Base-by-base conservation (phyloP, 2,113 vertebrate genomes). In the Brienomyrus longianalis region DNA sequence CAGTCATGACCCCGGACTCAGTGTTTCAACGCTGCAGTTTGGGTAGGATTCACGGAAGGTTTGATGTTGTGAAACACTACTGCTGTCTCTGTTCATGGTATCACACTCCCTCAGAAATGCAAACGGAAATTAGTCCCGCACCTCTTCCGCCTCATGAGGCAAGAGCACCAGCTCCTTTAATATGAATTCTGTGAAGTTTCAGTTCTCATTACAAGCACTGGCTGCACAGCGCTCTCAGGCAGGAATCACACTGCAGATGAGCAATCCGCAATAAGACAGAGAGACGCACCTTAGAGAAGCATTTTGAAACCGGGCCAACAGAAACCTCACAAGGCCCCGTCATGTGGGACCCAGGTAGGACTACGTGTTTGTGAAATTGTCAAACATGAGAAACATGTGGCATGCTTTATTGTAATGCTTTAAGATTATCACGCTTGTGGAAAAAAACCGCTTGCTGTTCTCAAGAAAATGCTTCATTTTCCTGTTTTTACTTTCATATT, bases 291-390 rank as follows among this genome's bases (percentile, higher is more conserved):
- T 21, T 21, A 17, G 23, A 3, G 3, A 51, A 27, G 9, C 47
- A 86, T 23, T 50, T 51, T 8, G 48, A 86, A 6, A 56, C 13
- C 4, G 15, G 11, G 11, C 17, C 13, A 35, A 11, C 31, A 54
- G 51, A 1, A 54, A 84, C 51, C 17, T 31, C 85, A 21, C 0
- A 35, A 17, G 5, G n/a, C 85, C 27, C 35, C 51, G 8, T 52
- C 27, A 87, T 87, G 85, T 54, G 50, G 85, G 27, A 52, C 31
- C 2, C 85, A 56, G 85, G 85, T 87, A 87, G 15, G 85, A 86
- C 48, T 13, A 35, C 2, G 35, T 54, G 85, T 84, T 48, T 80
- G 13, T 80, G 8, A 43, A 13, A 17, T 39, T 77, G 70, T 80
- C 74, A 80, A 19, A 39, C 31, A 43, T 17, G 13, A 19, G 17